Evolutionary conservation across 2,113 vertebrate genomes (phyloP), one percentile per base, ranked within the genome.

Genomic region (Periophthalmodon schlosseri): DNA sequence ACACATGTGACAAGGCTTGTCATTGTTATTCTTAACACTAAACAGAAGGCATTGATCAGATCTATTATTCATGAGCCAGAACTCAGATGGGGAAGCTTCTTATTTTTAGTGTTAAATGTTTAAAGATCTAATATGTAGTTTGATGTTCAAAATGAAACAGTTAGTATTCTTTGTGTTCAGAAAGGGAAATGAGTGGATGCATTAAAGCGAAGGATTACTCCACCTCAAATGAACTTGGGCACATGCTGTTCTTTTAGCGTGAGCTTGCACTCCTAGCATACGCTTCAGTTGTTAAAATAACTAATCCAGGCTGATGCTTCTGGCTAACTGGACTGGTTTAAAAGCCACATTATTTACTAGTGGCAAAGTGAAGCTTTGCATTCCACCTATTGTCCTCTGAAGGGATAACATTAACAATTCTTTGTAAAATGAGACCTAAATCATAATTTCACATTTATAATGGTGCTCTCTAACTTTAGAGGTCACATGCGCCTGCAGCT

Each of bases 61-160:
- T 65, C 16, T 65, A 65, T 65, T 44, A 39, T 65, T 65, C 36
- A 65, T 44, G 63, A 12, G 33, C 16, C 34, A 39, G 34, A 44
- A 4, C 14, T 8, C 63, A 65, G 33, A 34, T 64, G 61, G 33
- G 39, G 63, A 65, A 65, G 18, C 10, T 39, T 65, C 63, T 65
- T 65, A 65, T 44, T 60, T 39, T 18, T 44, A 36, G 9, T 65
- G 63, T 65, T 65, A 39, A 65, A 65, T 65, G 63, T 39, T 65
- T 65, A 39, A 65, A 65, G 36, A 44, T 39, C 8, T 36, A 13
- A 21, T 65, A 65, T 39, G 60, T 16, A 63, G 60, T n/a, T 39
- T 65, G 18, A 10, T n/a, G 20, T 39, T 39, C 20, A 65, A n/a
- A 65, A 65, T 39, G 20, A 13, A 65, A 33, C 28, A 16, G 28